Percentiles rank a stretch among this genome's conserved stretches.
These are phyloP conservation scores for Cryptoblepharus egeriae DNA, from an alignment of 2,797 vertebrate genomes.

Conservation along the genomic window DNA sequence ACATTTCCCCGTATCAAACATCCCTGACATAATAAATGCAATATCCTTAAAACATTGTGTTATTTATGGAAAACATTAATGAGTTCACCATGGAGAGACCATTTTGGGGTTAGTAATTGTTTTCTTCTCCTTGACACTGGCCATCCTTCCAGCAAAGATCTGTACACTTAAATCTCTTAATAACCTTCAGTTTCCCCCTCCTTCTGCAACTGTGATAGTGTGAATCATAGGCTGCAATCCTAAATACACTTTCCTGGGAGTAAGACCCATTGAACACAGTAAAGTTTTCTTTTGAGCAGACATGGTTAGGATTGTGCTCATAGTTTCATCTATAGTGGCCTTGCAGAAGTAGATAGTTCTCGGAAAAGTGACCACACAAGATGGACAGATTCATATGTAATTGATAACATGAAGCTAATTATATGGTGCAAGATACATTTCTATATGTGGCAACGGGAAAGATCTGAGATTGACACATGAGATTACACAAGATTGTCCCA, in stretches of 20 bases:
- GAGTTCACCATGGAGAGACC: neutral
- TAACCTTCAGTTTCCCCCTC: neutral
- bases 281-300: too few relatives aligned
- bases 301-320: too few relatives aligned
- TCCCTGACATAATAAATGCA: neutral
- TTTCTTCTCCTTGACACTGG: neutral
- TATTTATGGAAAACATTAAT: neutral
- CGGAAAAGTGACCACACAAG: too few relatives aligned
- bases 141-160: neutral
- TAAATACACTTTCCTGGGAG: too few relatives aligned
- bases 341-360: too few relatives aligned
- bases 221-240: too few relatives aligned
- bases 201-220: too few relatives aligned
- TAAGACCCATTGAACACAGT: too few relatives aligned
- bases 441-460: neutral
- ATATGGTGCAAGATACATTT: slow-evolving; percentile 19
- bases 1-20: neutral
- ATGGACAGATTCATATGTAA: too few relatives aligned
- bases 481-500: too few relatives aligned
- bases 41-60: neutral
- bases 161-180: neutral
- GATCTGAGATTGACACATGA: neutral
- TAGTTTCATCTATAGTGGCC: too few relatives aligned
- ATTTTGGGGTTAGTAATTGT: neutral
- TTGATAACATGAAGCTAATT: too few relatives aligned